Conservation (phyloP, 1,140 invertebrate genomes). For the Bombus terrestris region DNA sequence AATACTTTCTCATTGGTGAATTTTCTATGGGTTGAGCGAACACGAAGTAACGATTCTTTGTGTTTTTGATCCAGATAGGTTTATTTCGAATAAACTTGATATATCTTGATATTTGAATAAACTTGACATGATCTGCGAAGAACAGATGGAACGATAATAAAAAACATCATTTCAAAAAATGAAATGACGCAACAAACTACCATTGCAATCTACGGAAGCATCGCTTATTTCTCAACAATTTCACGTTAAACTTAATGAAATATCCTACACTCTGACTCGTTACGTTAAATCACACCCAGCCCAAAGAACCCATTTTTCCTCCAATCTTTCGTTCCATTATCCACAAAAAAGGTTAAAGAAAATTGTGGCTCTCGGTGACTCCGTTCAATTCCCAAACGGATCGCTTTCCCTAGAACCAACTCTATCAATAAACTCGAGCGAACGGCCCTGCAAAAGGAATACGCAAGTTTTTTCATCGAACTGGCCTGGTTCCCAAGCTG, state of each 20-base stretch:
- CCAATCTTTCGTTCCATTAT: not conserved
- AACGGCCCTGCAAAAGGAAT: constrained; percentile 39
- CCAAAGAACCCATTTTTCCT: not conserved
- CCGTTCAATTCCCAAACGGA: constrained; percentile 14
- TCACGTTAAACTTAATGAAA: not conserved
- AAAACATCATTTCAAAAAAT: too few species aligned
- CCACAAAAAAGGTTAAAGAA: not conserved
- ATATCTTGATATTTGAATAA: too few species aligned
- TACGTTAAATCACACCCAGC: not conserved
- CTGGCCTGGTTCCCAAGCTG: constrained; percentile 52
- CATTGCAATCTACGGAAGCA: too few species aligned
- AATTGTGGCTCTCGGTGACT: too few species aligned
- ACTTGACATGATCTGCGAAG: too few species aligned
- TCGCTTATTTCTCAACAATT: too few species aligned
- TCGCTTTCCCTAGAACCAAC: constrained; percentile 46
- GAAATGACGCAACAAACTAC: too few species aligned
- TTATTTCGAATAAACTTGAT: too few species aligned
- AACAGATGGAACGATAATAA: too few species aligned
- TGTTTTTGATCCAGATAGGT: too few species aligned
- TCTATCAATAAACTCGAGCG: constrained; percentile 42
- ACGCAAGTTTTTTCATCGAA: constrained; percentile 40
- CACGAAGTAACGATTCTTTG: too few species aligned
- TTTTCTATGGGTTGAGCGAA: not conserved
- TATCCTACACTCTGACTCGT: not conserved
- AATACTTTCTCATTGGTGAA: not conserved